Conservation (phyloP, 2,888 invertebrate species). For the Drosophila pseudotakahashii region DNA sequence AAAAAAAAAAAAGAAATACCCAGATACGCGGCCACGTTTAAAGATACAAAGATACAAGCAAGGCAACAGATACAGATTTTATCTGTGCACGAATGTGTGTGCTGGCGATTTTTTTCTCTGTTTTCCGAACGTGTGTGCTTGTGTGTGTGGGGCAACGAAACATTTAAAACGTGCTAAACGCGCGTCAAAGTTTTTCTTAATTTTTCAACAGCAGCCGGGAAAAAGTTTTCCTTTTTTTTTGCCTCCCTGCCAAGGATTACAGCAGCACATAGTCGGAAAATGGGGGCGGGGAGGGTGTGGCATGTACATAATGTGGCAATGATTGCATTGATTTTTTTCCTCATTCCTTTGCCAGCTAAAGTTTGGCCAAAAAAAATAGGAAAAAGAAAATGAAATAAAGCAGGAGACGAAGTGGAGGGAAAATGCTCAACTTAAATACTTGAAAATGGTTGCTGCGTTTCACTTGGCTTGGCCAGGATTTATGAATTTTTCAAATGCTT, state of each 20-base stretch:
- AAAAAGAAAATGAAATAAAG: not conserved
- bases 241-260: slow-evolving; percentile 58
- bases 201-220: slow-evolving; percentile 67
- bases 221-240: slow-evolving; percentile 49
- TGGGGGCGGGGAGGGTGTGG: slow-evolving; percentile 19
- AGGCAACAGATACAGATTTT: slow-evolving; percentile 57
- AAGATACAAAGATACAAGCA: slow-evolving; percentile 66
- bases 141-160: slow-evolving; percentile 57
- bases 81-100: slow-evolving; percentile 23
- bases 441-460: slow-evolving; percentile 60
- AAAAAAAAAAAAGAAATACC: slow-evolving; percentile 28
- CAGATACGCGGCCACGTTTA: slow-evolving; percentile 69
- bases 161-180: slow-evolving; percentile 80
- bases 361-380: slow-evolving; percentile 16
- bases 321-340: slow-evolving; percentile 79
- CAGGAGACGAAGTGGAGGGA: slow-evolving; percentile 13
- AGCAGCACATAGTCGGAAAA: slow-evolving; percentile 26
- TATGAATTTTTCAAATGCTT: slow-evolving; percentile 78
- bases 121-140: not conserved
- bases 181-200: slow-evolving; percentile 80
- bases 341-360: slow-evolving; percentile 24
- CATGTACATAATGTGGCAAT: slow-evolving; percentile 73
- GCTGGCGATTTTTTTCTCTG: slow-evolving; percentile 14
- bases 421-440: slow-evolving; percentile 69
- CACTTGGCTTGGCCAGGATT: slow-evolving; percentile 61